Percentiles rank a stretch among this genome's conserved stretches.
phyloP scores from a whole-genome alignment of 1,140 invertebrate species.

The Tribolium castaneum region DNA sequence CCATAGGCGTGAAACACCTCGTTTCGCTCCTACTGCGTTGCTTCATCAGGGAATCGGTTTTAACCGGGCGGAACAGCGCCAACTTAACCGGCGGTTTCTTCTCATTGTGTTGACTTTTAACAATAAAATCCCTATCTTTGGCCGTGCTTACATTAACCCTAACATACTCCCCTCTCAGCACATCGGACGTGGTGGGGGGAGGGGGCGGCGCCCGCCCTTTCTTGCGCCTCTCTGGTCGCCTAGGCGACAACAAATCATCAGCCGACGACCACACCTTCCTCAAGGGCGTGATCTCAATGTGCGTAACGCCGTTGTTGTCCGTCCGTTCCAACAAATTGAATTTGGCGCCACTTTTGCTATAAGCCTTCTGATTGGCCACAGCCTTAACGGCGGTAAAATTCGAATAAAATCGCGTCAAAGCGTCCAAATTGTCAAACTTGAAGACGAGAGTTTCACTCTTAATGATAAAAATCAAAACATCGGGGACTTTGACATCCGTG shows the following conservation, averaged over 20 bases:
- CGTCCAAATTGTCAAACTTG: constrained; percentile 58
- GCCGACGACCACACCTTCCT: constrained; percentile 60
- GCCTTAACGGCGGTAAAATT: constrained; percentile 62
- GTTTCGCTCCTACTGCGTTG: constrained; percentile 58
- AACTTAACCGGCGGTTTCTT: constrained; percentile 53
- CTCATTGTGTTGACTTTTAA: constrained; percentile 53
- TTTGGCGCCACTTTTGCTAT: constrained; percentile 52
- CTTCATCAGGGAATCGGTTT: constrained; percentile 55
- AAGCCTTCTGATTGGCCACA: constrained; percentile 59
- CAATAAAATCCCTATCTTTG: constrained; percentile 48
- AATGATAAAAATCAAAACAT: constrained; percentile 62
- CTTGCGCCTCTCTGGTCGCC: constrained; percentile 57
- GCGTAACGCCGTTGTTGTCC: constrained; percentile 64
- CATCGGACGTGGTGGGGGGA: constrained; percentile 43
- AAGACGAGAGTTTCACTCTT: constrained; percentile 62
- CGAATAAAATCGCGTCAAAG: constrained; percentile 58
- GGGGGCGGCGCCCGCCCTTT: constrained; percentile 56
- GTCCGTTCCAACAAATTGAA: constrained; percentile 63
- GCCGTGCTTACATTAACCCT: constrained; percentile 54
- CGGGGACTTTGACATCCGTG: constrained; percentile 59
- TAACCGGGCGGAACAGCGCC: constrained; percentile 40
- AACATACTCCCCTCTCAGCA: constrained; percentile 60
- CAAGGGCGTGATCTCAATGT: constrained; percentile 56
- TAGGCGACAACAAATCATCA: constrained; percentile 58
- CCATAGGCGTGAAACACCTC: constrained; percentile 58